Conservation (phyloP, 2,113 vertebrate genomes). For the Percina caprodes region DNA sequence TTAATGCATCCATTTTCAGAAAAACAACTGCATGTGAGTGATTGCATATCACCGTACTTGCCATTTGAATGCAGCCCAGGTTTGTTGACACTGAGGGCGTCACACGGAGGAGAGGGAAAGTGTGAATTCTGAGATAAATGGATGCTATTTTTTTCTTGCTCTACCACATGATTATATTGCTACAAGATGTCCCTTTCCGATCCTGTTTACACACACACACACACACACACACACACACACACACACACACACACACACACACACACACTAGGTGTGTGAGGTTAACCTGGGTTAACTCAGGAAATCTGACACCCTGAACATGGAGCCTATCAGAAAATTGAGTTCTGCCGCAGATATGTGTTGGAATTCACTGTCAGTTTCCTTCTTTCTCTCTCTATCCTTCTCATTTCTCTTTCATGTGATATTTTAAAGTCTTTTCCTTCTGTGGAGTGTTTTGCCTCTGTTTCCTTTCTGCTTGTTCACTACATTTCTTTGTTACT, state of each 20-base stretch:
- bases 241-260: constrained; percentile 15
- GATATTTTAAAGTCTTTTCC: constrained; percentile 20
- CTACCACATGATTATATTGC: constrained; percentile 41
- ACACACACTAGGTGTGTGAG: constrained; percentile 10
- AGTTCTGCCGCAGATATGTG: constrained; percentile 32
- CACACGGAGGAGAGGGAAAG: background rate
- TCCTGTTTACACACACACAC: constrained; percentile 14
- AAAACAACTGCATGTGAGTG: background rate
- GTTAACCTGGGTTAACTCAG: constrained; percentile 66
- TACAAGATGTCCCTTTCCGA: constrained; percentile 28
- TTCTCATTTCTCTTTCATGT: background rate
- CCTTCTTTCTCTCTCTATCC: background rate
- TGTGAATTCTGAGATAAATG: constrained; percentile 60
- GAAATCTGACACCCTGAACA: constrained; percentile 54
- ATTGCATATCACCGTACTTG: background rate
- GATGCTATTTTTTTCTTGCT: constrained; percentile 11
- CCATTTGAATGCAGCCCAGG: background rate
- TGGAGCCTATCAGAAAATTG: constrained; percentile 64
- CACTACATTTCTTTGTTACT: constrained; percentile 58
- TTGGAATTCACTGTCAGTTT: background rate
- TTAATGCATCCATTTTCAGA: constrained; percentile 3
- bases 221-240: too few relatives aligned
- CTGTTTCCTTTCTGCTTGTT: constrained; percentile 48
- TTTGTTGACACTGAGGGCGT: constrained; percentile 21
- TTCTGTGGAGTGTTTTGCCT: constrained; percentile 8